These are phyloP conservation scores for Agapostemon virescens DNA, from an alignment of 2,888 invertebrate genomes.

Conservation along the genomic window DNA sequence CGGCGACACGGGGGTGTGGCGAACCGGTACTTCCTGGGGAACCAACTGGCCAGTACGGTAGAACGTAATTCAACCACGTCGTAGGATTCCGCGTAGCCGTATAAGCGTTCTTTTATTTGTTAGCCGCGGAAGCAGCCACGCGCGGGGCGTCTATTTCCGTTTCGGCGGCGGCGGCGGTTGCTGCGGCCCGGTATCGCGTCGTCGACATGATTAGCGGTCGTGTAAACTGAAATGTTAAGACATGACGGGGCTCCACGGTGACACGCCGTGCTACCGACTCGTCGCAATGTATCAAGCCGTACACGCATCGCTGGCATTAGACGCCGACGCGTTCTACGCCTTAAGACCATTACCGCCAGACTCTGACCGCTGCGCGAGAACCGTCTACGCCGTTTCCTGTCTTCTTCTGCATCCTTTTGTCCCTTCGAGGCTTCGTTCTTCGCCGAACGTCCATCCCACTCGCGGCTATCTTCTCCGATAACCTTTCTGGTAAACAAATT, in stretches of 20 bases:
- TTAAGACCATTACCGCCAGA: constrained; percentile 27
- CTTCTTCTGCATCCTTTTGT: constrained; percentile 12
- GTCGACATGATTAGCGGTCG: constrained; percentile 77
- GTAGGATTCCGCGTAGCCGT: constrained; percentile 30
- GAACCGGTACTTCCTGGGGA: not conserved
- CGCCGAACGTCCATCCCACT: not conserved
- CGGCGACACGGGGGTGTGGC: not conserved
- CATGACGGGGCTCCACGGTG: constrained; percentile 73
- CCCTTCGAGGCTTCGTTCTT: not conserved
- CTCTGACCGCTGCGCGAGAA: not conserved
- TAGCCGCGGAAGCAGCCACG: constrained; percentile 27
- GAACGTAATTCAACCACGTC: constrained; percentile 27
- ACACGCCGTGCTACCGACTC: constrained; percentile 72
- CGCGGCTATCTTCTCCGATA: not conserved
- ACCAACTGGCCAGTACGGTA: not conserved
- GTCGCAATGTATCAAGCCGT: constrained; percentile 75
- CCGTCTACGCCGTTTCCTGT: constrained; percentile 48
- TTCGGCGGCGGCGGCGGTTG: constrained; percentile 35
- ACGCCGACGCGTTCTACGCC: constrained; percentile 53
- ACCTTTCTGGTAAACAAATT: not conserved
- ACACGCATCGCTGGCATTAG: constrained; percentile 73
- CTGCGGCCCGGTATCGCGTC: constrained; percentile 56
- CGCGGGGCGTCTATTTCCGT: constrained; percentile 54
- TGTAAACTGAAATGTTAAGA: constrained; percentile 80
- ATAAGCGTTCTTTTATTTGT: constrained; percentile 42